Evolutionary conservation across 2,113 vertebrate genomes (phyloP), one percentile per base, ranked within the genome.

Genomic region (Rynchops niger): DNA sequence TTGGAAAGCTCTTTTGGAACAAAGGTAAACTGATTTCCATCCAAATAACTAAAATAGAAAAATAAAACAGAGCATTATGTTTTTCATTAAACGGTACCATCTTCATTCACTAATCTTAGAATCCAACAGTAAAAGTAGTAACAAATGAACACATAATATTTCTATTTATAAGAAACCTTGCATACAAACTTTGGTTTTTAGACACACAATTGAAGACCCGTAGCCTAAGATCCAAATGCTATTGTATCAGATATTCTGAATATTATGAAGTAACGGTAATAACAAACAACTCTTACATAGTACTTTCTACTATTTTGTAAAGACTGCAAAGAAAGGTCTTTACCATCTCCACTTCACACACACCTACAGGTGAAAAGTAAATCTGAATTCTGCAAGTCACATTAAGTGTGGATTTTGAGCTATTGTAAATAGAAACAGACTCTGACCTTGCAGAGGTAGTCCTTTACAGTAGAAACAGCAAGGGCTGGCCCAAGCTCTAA

Each of bases 21-120:
- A 96, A 99, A 98, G 12, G 98, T 99, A 97, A 99, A 99, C 74
- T 99, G 99, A 97, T 99, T 99, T 95, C 99, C 99, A 98, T 99
- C 99, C 98, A 99, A 98, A 98, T 99, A 99, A 76, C 99, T 99
- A 95, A 59, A 97, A 81, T 5, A 94, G 82, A 93, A 93, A 96
- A 82, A 87, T 42, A 91, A 86, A 96, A 86, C 18, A 95, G 1
- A 85, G 2, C 20, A 78, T 92, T 79, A 88, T 43, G 9, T 15
- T 82, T 82, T 56, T 85, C 36, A 71, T 9, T 66, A 66, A 90
- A 47, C 29, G 73, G 34, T 17, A 91, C 17, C 19, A 69, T 21
- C 62, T 88, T 65, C 36, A 81, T 63, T 36, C 26, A 38, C 29
- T 90, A 52, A 63, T 47, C 32, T 79, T 69, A 76, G 70, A 45